Base-by-base conservation (phyloP, 1,140 invertebrate genomes). In the Fopius arisanus region DNA sequence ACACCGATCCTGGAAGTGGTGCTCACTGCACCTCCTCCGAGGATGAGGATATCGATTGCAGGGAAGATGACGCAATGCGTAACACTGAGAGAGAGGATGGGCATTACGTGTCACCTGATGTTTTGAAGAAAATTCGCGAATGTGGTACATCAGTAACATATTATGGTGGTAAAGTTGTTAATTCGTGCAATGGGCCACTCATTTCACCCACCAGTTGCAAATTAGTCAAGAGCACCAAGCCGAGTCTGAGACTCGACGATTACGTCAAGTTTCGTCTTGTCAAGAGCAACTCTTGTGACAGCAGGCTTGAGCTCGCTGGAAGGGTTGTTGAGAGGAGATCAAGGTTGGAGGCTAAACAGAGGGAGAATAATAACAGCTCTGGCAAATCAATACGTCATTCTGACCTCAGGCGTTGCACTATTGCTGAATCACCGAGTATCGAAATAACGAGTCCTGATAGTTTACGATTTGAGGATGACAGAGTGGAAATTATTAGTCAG, bases 91-190 rank as follows among this genome's bases (percentile, higher is more conserved):
- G 77, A 2, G 77, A 86, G 48, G 78, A 81, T 6, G 84, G 90
- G 54, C 92, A 93, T 78, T 93, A 92, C 77, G 92, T 94, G 0
- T 91, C 91, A 14, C 91, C 93, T 73, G 95, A 96, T 80, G 93
- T 96, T n/a, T 83, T 96, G 41, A 91, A 93, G 75, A 95, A 95
- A 87, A 96, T 96, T 77, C 89, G 95, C 54, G 94, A 95, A 80
- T 94, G 92, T 79, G 95, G 95, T 4, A 95, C 94, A 0, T 94
- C 94, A 4, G 91, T 96, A 0, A 96, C 95, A 3, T 96, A 96
- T 81, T 96, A 95, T 77, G 95, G 95, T 0, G 94, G 94, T 2
- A 92, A 93, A 81, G 92, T 96, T 12, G 89, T 96, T 6, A 91
- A 93, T 76, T 91, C 90, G 14, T 91, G 91, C 81, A 89, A 89